Conservation (phyloP, 2,113 vertebrate genomes). For the Megalops atlanticus region DNA sequence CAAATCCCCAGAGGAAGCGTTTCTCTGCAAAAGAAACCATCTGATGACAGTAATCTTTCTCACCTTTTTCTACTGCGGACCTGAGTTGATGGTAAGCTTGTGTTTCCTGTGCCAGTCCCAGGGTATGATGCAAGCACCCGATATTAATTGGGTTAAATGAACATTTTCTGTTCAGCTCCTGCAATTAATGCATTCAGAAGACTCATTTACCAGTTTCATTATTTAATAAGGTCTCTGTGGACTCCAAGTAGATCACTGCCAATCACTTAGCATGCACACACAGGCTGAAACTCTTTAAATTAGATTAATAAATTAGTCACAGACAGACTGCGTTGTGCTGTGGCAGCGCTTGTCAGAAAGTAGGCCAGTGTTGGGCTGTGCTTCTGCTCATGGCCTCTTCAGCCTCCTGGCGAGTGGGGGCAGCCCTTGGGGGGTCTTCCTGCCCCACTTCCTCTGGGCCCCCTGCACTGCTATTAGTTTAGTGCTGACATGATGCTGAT, state of each 20-base stretch:
- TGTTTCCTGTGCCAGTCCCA: slow-evolving; percentile 2
- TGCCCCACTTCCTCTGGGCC: not conserved
- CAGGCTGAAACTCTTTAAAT: not conserved
- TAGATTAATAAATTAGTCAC: slow-evolving; percentile 16
- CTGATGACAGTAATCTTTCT: no score
- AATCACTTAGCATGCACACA: not conserved
- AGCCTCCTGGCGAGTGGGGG: no score
- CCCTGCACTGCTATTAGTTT: not conserved
- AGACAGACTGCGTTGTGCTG: no score
- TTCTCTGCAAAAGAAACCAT: no score
- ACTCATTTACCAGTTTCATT: slow-evolving; percentile 32
- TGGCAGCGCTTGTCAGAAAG: not conserved
- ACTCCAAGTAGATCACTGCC: not conserved
- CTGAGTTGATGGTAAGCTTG: not conserved
- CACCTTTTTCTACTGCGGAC: not conserved
- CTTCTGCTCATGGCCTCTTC: not conserved
- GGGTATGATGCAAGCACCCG: slow-evolving; percentile 11
- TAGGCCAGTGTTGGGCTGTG: no score
- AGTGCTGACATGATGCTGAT: slow-evolving; percentile 29
- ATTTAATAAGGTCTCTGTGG: slow-evolving; percentile 33
- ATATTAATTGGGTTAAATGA: slow-evolving; percentile 34
- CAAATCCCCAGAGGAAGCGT: no score
- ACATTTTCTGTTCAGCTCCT: slow-evolving; percentile 27
- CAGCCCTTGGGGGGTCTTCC: not conserved
- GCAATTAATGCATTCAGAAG: slow-evolving; percentile 32